Base-by-base conservation (phyloP, 2,113 vertebrate species). In the Dinomys branickii region DNA sequence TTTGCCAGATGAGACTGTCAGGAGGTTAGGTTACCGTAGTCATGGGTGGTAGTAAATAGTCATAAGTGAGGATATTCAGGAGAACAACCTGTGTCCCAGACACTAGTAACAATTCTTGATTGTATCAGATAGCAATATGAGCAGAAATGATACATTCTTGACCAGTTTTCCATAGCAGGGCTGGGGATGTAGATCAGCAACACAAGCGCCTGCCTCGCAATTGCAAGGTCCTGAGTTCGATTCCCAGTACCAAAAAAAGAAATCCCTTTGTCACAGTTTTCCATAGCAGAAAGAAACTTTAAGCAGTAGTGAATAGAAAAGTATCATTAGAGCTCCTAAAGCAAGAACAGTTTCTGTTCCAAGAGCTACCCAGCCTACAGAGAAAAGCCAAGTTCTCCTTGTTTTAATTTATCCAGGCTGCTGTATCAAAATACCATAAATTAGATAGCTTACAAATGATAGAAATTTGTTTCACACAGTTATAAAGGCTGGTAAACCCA, bases 291-390 rank as follows among this genome's bases (percentile, higher is more conserved):
- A 88, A 88, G 20, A 44, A 24, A 30, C 30, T 71, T 41, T 54
- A 24, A 30, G 7, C 14, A 5, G 3, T 71, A 73, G 17, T 47
- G 35, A 30, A 10, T 38, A 82, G 16, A 88, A 85, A 63, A 89
- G 30, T 56, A 83, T 89, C 41, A 73, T 2, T 65, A 61, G 38
- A 88, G 22, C 19, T 16, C 54, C 41, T 77, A 54, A 30, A 83
- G 52, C 1, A 13, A 85, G 28, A 96, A 61, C 17, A 87, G 50
- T 86, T 93, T 81, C 59, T 95, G 11, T 95, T 96, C 52, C 61
- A 87, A 90, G 50, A 83, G 54, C 33, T 88, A 65, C 16, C 7
- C 5, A 82, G 20, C 58, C 77, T 86, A 80, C 41, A 96, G 61
- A 89, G 33, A 90, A 96, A 90, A 85, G 56, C 7, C 41, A 58